Evolutionary conservation across 2,113 vertebrate species (phyloP), one percentile per base, ranked within the genome.

Genomic region (Ciconia maguari): DNA sequence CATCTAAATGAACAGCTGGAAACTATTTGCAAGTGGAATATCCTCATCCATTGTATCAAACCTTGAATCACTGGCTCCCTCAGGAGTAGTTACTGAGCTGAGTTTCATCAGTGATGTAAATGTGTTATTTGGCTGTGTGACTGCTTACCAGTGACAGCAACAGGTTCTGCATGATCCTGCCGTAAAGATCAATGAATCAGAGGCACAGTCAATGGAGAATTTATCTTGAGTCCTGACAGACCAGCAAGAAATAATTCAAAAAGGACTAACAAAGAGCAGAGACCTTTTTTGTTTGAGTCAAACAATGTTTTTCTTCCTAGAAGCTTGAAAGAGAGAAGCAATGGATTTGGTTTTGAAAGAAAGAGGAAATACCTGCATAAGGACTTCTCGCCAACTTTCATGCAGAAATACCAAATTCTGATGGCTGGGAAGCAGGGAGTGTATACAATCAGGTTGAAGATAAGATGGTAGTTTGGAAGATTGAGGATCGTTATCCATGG

Each of bases 1-100:
- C 29, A 88, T 83, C 84, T 94, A 66, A 91, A 91, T 70, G 89
- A 96, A 95, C 54, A 91, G 57, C 87, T 93, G 84, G 87, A 93
- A 89, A 77, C 8, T 48, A 66, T 80, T 91, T 90, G 55, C 46
- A 74, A 95, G 71, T 9, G 3, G 51, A 70, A 80, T 60, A 57
- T 74, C 64, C 20, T 76, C 24, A n/a, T 89, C 49, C 41, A 42
- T 44, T 81, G 36, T 75, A 79, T 49, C 62, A 85, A 82, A 70
- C 26, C 18, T 70, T 34, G 19, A 89, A 85, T 83, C 41, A 58
- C 29, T 46, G 49, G 10, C 78, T 93, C 71, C 42, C 81, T 77
- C 77, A 70, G 70, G 78, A 94, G 82, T 36, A 79, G 77, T 52
- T 87, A 71, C 38, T 65, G 25, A 80, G 48, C 61, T 36, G 74